These are phyloP conservation scores for Platichthys stellatus DNA, from an alignment of 2,113 vertebrate species.

Conservation along the genomic window DNA sequence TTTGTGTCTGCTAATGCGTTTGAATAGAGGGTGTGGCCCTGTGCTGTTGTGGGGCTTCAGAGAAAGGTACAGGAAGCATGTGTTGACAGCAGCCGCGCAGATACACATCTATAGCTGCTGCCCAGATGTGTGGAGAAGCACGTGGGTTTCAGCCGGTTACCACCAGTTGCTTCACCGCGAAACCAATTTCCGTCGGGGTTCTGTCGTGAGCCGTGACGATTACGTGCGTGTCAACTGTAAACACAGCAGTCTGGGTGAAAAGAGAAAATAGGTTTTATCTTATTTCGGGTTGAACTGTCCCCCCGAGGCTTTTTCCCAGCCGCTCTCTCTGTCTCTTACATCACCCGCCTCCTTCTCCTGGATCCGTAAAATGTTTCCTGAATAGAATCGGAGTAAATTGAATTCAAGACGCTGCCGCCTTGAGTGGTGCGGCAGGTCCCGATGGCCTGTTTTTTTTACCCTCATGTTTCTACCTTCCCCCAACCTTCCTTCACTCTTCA, in stretches of 20 bases:
- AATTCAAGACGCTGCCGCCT: not conserved
- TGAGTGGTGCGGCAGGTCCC: not conserved
- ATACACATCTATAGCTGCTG: not conserved
- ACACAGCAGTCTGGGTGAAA: not conserved
- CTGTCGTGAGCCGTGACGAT: not conserved
- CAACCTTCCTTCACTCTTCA: not conserved
- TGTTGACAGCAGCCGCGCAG: not conserved
- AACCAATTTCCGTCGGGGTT: not conserved
- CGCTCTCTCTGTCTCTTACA: not conserved
- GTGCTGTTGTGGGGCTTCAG: not conserved
- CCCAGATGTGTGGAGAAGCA: not conserved
- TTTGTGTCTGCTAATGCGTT: constrained; percentile 9
- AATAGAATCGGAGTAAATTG: constrained; percentile 20
- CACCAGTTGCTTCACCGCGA: not conserved
- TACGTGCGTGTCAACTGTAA: not conserved
- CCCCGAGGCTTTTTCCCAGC: constrained; percentile 18
- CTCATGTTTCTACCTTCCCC: not conserved
- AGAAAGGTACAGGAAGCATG: not conserved
- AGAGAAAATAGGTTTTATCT: not conserved
- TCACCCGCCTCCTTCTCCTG: not conserved
- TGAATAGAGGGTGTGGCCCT: constrained; percentile 24
- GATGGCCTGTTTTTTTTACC: not conserved
- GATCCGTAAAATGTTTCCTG: not conserved
- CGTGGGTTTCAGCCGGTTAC: too few relatives aligned
- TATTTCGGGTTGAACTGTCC: not conserved